These are phyloP conservation scores for Lineus longissimus DNA, from an alignment of 1,140 invertebrate genomes.

Conservation along the genomic window DNA sequence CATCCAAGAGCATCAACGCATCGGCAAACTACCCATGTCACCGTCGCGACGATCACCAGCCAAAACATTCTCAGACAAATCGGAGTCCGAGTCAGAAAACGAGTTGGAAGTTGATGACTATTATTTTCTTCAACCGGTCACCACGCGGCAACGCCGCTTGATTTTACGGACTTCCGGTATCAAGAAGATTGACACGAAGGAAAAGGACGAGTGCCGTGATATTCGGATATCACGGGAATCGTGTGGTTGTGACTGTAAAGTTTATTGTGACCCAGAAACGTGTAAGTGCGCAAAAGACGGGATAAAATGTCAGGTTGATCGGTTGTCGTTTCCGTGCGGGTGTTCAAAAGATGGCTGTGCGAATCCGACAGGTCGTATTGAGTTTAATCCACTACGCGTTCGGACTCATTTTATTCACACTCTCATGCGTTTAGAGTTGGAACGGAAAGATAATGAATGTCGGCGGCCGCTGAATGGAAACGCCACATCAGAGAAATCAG, in stretches of 20 bases:
- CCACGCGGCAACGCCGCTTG: conserved; percentile 82
- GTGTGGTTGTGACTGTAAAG: conserved; percentile 92
- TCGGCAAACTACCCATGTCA: conserved; percentile 45
- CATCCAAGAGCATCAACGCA: conserved; percentile 69
- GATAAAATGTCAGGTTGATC: conserved; percentile 95
- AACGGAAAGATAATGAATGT: conserved; percentile 66
- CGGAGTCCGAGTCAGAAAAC: conserved; percentile 33
- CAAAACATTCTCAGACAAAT: conserved; percentile 25
- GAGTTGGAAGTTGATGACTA: conserved; percentile 71
- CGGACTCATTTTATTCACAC: conserved; percentile 97
- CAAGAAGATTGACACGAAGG: conserved; percentile 85
- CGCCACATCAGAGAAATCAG: conserved; percentile 19
- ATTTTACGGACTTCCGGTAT: conserved; percentile 84
- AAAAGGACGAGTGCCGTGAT: conserved; percentile 91
- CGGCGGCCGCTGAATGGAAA: conserved; percentile 8
- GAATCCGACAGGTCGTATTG: conserved; percentile 87
- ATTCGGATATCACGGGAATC: conserved; percentile 83
- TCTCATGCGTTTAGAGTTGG: conserved; percentile 87
- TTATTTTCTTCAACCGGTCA: conserved; percentile 86
- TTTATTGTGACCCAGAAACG: conserved; percentile 88
- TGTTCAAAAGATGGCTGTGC: conserved; percentile 91
- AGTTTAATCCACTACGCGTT: conserved; percentile 93
- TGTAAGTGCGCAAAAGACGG: conserved; percentile 90
- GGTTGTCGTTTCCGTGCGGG: conserved; percentile 92
- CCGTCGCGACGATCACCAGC: not conserved